Conservation (phyloP, 2,888 invertebrate genomes). For the Rutpela maculata region DNA sequence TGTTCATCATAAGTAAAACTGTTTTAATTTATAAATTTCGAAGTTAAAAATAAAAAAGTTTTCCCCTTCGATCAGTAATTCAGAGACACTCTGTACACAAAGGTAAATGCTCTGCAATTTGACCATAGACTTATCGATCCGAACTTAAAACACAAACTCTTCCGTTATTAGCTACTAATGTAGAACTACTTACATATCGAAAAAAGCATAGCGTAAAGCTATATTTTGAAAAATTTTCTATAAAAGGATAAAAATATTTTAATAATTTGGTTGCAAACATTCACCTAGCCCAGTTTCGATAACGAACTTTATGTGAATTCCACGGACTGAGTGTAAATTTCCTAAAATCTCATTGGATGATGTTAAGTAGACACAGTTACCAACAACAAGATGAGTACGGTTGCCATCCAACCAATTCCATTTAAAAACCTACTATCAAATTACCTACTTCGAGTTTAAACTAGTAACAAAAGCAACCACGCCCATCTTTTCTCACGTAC, state of each 20-base stretch:
- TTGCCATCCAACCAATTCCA: slow-evolving; percentile 50
- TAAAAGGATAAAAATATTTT: not conserved
- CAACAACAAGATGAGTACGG: slow-evolving; percentile 54
- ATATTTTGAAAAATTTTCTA: not conserved
- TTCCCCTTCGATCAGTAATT: no score
- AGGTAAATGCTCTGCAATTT: no score
- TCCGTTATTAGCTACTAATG: no score
- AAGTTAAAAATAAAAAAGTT: no score
- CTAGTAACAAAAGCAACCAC: slow-evolving; percentile 55
- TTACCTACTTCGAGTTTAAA: slow-evolving; percentile 53
- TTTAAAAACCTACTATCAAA: slow-evolving; percentile 52
- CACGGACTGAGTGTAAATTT: slow-evolving; percentile 37
- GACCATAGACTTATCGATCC: no score
- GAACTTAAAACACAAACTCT: no score
- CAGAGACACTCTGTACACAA: no score
- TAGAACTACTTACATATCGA: no score
- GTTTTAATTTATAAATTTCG: no score
- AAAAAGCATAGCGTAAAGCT: not conserved
- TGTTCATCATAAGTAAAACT: no score
- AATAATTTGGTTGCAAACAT: not conserved
- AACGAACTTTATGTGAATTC: not conserved
- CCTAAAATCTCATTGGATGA: slow-evolving; percentile 54
- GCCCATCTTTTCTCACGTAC: slow-evolving; percentile 39
- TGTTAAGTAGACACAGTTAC: slow-evolving; percentile 54
- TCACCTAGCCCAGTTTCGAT: slow-evolving; percentile 11